These are phyloP conservation scores for Anisognathus igniventris DNA, from an alignment of 2,797 vertebrate species.

Conservation along the genomic window DNA sequence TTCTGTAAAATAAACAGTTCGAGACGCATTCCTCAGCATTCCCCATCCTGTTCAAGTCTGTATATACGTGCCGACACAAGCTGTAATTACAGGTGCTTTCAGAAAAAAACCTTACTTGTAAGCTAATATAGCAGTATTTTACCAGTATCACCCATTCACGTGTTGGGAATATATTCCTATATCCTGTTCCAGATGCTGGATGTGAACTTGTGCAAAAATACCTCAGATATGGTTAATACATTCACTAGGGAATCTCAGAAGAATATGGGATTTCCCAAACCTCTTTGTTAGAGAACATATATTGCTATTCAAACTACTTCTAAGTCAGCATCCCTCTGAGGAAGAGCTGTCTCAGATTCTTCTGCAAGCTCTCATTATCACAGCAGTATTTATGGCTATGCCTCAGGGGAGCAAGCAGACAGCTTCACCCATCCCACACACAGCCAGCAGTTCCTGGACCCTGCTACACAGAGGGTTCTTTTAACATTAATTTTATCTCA, in stretches of 20 bases:
- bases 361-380: background rate
- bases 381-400: background rate
- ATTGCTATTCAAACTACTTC: background rate
- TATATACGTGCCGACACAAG: no score
- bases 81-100: background rate
- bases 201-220: background rate
- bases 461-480: background rate
- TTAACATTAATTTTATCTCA: background rate
- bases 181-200: background rate
- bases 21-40: no score
- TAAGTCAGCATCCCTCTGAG: background rate
- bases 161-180: background rate
- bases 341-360: background rate
- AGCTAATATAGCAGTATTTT: background rate
- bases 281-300: background rate
- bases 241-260: background rate
- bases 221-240: background rate
- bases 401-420: background rate
- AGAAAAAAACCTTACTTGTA: background rate
- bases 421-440: background rate
- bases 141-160: background rate
- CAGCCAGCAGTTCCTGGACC: background rate
- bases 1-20: no score
- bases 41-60: no score
- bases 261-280: background rate